Conservation (phyloP, 1,140 invertebrate genomes). For the Hyles vespertilio region DNA sequence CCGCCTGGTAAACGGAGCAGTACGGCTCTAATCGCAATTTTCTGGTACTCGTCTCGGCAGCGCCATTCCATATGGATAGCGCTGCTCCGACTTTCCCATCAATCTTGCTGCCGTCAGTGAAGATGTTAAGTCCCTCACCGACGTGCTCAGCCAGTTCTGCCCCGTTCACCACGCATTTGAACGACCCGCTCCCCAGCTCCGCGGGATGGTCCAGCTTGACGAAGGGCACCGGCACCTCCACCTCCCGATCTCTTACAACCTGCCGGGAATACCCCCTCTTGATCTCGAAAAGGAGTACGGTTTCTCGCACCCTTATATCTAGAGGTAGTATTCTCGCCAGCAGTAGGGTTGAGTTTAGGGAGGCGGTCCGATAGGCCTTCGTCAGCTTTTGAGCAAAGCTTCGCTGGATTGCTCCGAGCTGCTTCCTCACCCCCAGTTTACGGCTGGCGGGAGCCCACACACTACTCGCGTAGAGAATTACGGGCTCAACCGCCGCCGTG, state of each 20-base stretch:
- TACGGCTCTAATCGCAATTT: background rate
- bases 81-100: too few species aligned
- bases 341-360: background rate
- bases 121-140: conserved; percentile 8
- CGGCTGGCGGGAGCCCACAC: background rate
- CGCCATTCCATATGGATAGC: too few species aligned
- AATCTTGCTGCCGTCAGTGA: conserved; percentile 10
- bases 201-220: conserved; percentile 10
- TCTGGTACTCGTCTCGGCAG: too few species aligned
- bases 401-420: background rate
- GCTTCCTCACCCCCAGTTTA: background rate
- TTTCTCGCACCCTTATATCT: conserved; percentile 15
- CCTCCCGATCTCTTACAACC: conserved; percentile 11
- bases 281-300: conserved; percentile 9
- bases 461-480: background rate
- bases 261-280: conserved; percentile 12
- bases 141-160: conserved; percentile 3
- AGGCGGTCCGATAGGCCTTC: background rate
- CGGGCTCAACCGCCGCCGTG: conserved; percentile 3
- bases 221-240: conserved; percentile 4
- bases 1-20: conserved; percentile 33
- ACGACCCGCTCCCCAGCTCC: conserved; percentile 3
- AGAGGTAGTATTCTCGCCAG: conserved; percentile 11
- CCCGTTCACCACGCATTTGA: conserved; percentile 7
- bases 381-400: background rate